Evolutionary conservation across 2,113 vertebrate genomes (phyloP), one percentile per base, ranked within the genome.

Genomic region (Odocoileus virginianus): DNA sequence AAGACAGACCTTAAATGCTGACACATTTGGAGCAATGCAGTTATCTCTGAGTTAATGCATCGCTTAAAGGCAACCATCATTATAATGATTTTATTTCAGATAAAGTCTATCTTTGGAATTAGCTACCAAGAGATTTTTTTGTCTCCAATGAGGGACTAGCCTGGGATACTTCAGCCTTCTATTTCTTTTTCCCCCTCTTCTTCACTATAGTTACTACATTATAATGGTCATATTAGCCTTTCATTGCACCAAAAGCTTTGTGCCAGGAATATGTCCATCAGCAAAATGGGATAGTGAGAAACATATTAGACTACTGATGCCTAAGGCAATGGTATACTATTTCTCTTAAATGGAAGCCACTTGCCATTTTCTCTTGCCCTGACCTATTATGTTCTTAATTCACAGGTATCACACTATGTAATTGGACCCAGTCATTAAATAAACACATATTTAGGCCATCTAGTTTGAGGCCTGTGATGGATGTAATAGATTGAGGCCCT

Each of bases 81-180:
- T 91, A 87, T 19, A 91, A 52, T n/a, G 84, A 17, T 98, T 64
- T 98, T 96, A 97, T 97, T 97, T 97, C 96, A 90, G 94, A 94
- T 96, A 97, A 97, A 96, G 89, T 88, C 74, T 94, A 94, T 97
- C 95, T 95, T 88, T 95, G 9, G 84, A 97, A 94, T 90, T 94
- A 95, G 55, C 57, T 93, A 96, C 4, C 7, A 0, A 94, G 94
- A 76, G 94, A 93, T 7, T 83, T 94, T 94, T 91, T 54, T 58
- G 40, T 61, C 12, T 40, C 81, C 50, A 76, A 6, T 87, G 40
- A 36, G 97, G 30, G 79, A 96, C 90, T 2, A 74, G 88, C 14
- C 54, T 95, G 74, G 52, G 90, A 54, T 45, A 81, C 2, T 78
- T 57, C 1, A 96, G 14, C 95, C 52, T 60, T 86, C 74, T 97